Evolutionary conservation across 2,113 vertebrate genomes (phyloP), one percentile per base, ranked within the genome.

Genomic region (Takifugu flavidus): DNA sequence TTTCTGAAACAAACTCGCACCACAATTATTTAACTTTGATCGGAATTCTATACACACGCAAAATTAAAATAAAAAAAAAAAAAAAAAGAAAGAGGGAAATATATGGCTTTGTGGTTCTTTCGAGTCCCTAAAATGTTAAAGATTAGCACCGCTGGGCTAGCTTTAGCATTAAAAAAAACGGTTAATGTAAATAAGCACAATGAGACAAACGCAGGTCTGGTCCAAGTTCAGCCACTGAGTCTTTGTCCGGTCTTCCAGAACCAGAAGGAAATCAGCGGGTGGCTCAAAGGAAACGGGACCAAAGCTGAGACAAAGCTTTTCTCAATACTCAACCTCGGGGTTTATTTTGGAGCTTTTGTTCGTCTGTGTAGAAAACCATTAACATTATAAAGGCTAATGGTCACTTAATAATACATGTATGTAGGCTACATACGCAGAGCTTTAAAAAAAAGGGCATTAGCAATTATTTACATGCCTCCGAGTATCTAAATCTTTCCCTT

Each of bases 141-240:
- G 58, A 72, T 62, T 63, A 84, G 86, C 84, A 82, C 78, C 77
- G 68, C 55, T 67, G 79, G 75, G 78, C 75, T 74, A 58, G 67
- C 29, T 43, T 72, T 56, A 63, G 62, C 64, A 68, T 72, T 20
- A 20, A 62, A 86, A 69, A 75, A 49, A 68, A 62, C 25, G 45
- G 20, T 70, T 70, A 15, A 79, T 20, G 54, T 77, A 80, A 73
- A 77, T 68, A 84, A 68, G 62, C n/a, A 58, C 45, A 55, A 50
- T 62, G 53, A 62, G 65, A 67, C 58, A 44, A 61, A 25, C 60
- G 25, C n/a, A 55, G 57, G 71, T 26, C 25, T 57, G 67, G 44
- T 78, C 59, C 25, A 20, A 53, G 59, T 58, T 57, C 75, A 45
- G 79, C 77, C 71, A 56, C 77, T 72, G 74, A 44, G 77, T 69